phyloP scores from a whole-genome alignment of 2,797 vertebrate genomes.

The Gallinago nigripennis region DNA sequence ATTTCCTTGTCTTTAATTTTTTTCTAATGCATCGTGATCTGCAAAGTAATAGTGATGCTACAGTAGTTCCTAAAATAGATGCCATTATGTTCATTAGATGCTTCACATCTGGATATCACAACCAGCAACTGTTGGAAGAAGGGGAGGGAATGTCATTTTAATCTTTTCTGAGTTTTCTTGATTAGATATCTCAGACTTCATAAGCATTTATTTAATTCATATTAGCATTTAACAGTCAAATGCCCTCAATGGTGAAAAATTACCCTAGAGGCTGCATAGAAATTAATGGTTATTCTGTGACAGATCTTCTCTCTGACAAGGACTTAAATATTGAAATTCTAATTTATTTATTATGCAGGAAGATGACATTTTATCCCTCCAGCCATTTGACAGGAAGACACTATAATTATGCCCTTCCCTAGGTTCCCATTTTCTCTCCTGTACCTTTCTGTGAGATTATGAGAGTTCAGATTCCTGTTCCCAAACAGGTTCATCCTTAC shows the following conservation, averaged over 20 bases:
- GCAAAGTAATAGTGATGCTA: background rate
- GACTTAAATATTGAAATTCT: conserved; percentile 62
- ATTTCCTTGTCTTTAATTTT: conserved; percentile 55
- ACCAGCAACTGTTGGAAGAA: conserved; percentile 16
- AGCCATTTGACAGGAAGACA: conserved; percentile 40
- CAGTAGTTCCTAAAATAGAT: conserved; percentile 50
- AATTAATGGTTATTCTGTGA: conserved; percentile 34
- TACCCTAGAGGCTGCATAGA: conserved; percentile 13
- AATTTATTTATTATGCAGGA: conserved; percentile 63
- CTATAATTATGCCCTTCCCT: background rate
- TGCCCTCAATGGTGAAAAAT: conserved; percentile 1
- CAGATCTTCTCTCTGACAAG: conserved; percentile 30
- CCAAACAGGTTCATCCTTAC: background rate
- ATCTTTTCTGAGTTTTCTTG: conserved; percentile 55
- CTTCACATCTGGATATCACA: conserved; percentile 47
- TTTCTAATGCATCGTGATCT: conserved; percentile 24
- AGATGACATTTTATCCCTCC: conserved; percentile 50
- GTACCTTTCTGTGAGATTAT: background rate
- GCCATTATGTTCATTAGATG: conserved; percentile 52
- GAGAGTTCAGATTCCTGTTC: background rate
- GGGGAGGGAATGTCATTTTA: conserved; percentile 2
- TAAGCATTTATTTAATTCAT: conserved; percentile 56
- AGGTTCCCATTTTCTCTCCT: background rate
- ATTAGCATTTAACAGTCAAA: conserved; percentile 58
- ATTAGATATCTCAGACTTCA: conserved; percentile 48